Evolutionary conservation across 2,888 invertebrate genomes (phyloP).

Genomic region (Callyntrura guangdongensis): DNA sequence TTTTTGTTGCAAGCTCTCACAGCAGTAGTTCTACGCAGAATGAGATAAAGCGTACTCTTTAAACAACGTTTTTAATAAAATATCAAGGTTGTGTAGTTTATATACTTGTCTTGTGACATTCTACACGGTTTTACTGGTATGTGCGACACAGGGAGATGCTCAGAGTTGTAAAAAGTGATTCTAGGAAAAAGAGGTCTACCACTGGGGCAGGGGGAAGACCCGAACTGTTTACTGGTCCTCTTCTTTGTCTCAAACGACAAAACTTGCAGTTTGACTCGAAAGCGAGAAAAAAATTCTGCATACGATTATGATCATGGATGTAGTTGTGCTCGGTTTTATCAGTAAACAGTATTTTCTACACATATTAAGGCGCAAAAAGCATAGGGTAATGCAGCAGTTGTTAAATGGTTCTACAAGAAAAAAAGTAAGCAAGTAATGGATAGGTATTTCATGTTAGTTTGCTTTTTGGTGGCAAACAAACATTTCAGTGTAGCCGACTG

Average conservation of each 20-base stretch:
- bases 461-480: background rate
- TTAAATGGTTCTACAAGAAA: no score
- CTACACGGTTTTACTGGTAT: constrained; percentile 29
- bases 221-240: background rate
- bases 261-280: background rate
- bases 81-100: constrained; percentile 24
- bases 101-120: constrained; percentile 36
- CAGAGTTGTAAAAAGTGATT: background rate
- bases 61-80: background rate
- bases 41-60: constrained; percentile 3
- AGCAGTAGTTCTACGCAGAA: constrained; percentile 42
- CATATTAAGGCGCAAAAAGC: no score
- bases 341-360: background rate
- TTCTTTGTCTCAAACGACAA: background rate
- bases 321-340: no score
- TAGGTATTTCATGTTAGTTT: no score
- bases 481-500: no score
- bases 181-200: constrained; percentile 9
- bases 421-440: no score
- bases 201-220: constrained; percentile 44
- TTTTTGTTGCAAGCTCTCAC: constrained; percentile 35
- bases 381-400: no score
- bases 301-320: constrained; percentile 3
- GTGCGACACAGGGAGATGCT: background rate
- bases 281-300: background rate